phyloP scores from a whole-genome alignment of 2,113 vertebrate species.

The Coryphaenoides rupestris region DNA sequence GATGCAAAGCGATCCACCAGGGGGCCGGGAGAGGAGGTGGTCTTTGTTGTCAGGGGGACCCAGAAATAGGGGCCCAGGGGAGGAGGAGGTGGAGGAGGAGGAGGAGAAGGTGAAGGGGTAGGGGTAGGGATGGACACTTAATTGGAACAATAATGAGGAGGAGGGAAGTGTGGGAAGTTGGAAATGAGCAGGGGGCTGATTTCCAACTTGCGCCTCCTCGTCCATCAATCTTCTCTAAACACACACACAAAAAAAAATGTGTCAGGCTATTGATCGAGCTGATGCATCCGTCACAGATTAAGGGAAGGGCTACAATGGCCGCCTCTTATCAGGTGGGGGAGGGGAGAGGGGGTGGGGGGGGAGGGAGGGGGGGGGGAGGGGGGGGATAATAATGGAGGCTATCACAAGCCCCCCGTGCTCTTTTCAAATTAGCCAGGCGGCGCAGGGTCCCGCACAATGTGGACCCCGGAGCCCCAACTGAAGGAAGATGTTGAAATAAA shows the following conservation, averaged over 20 bases:
- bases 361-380: too few species aligned
- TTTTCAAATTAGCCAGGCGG: conserved; percentile 64
- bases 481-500: conserved; percentile 63
- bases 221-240: conserved; percentile 67
- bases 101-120: conserved; percentile 15
- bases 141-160: conserved; percentile 70
- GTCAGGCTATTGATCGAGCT: conserved; percentile 65
- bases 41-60: background rate
- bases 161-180: conserved; percentile 41
- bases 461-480: conserved; percentile 34
- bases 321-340: conserved; percentile 63
- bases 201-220: conserved; percentile 31
- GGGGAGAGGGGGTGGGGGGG: too few species aligned
- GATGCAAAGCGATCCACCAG: conserved; percentile 25
- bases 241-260: conserved; percentile 64
- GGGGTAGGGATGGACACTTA: conserved; percentile 50
- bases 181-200: conserved; percentile 46
- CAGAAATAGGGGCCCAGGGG: background rate
- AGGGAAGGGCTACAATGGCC: conserved; percentile 49
- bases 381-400: conserved; percentile 59
- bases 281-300: conserved; percentile 71
- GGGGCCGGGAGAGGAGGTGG: background rate
- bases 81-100: background rate
- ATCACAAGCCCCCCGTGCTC: conserved; percentile 52
- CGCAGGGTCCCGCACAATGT: conserved; percentile 51